Base-by-base conservation (phyloP, 2,888 invertebrate species). In the Drosophila colorata region DNA sequence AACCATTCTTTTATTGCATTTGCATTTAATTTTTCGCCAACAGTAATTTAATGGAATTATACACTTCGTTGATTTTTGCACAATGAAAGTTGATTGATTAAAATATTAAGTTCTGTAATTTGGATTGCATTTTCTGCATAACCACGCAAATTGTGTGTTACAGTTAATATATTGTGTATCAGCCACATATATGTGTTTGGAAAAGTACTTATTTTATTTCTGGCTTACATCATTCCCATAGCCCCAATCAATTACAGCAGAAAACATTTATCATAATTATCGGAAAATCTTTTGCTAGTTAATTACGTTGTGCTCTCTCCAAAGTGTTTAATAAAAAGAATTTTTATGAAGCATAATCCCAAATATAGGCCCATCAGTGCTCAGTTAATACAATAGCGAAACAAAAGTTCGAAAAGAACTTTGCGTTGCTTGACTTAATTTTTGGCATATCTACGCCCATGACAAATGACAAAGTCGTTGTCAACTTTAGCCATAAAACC, bases 401-500 rank as follows among this genome's bases (percentile, higher is more conserved):
- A 68, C 38, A 84, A 82, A 82, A 87, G 78, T 87, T 87, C 43
- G 28, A 37, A 52, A 64, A 61, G 60, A 70, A 73, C 68, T 86
- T 76, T 68, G 41, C 65, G 38, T 40, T 51, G 65, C 51, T 60
- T 67, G 74, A 74, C 78, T 87, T 87, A 49, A 83, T 81, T 73
- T 82, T 84, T 66, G 82, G 44, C 69, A 73, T 65, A 70, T 71
- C 57, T 68, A 43, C 23, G 66, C 48, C 61, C 71, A 74, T 80
- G 82, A 87, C 85, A 82, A 82, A 82, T 85, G 87, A 75, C 75
- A 71, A 69, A 81, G 72, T 74, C 74, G 28, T 77, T 65, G 78
- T 67, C 47, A 72, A 85, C 65, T 87, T 82, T 81, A 28, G 60
- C 69, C 70, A 78, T 82, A 87, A 87, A 87, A 73, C 46, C 41